Base-by-base conservation (phyloP, 2,113 vertebrate genomes). In the Sinocyclocheilus rhinocerous region DNA sequence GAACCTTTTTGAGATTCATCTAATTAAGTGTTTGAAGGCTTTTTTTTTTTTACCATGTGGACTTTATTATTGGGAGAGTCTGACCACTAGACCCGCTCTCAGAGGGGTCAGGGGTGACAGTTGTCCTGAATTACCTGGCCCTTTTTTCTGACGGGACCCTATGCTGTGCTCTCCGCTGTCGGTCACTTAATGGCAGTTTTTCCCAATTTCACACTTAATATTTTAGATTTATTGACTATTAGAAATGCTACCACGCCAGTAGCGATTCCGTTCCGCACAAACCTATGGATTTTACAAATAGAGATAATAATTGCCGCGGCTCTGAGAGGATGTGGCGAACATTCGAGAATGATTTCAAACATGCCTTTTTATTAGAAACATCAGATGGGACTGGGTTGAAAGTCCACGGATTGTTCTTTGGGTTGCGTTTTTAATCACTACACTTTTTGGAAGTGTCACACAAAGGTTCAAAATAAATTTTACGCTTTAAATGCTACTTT, bases 211-310 rank as follows among this genome's bases (percentile, higher is more conserved):
- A 96, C 97, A 99, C 97, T 94, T 98, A 97, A 98, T 98, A 97
- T 97, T 96, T 97, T 93, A 96, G 95, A 97, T 98, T 98, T 98
- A 98, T 97, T 96, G 97, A 95, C 96, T 97, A 96, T 97, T 96
- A 97, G 95, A 95, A 96, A 97, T 94, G 96, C 96, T 97, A 92
- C 95, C 95, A 96, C 91, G 96, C 95, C 96, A 94, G 96, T 97
- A 97, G 96, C 94, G 92, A 94, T 97, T 97, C 96, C 94, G 95
- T 94, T 96, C 6, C 24, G 84, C 67, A 52, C 78, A 86, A 88
- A 89, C 89, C 65, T 79, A 87, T 86, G 85, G 89, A 94, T 96
- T 96, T 95, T 94, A 93, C 96, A 95, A 96, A 96, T 96, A 39
- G 93, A 93, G 94, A 93, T 94, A 94, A 96, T 96, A 95, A 97